These are phyloP conservation scores for Pomatorhinus ruficollis DNA, from an alignment of 2,113 vertebrate genomes.

Conservation along the genomic window DNA sequence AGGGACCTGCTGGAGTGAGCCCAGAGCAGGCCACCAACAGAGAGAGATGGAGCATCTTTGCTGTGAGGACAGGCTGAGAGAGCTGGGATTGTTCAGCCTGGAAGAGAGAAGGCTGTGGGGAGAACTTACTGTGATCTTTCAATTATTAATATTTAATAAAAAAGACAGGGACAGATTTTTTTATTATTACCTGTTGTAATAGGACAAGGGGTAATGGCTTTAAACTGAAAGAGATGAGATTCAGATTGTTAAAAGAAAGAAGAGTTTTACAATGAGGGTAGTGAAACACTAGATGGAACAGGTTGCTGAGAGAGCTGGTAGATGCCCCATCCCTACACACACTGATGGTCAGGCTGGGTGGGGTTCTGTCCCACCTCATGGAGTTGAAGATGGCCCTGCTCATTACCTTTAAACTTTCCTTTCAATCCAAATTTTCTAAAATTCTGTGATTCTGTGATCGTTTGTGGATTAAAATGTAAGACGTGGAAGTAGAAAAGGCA, in stretches of 20 bases:
- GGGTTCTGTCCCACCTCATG: background rate
- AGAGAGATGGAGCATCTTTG: accelerated
- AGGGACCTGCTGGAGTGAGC: accelerated
- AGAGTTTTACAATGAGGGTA: background rate
- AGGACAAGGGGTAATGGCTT: background rate
- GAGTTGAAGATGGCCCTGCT: background rate
- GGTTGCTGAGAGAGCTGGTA: background rate
- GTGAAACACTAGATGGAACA: background rate
- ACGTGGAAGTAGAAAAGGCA: background rate
- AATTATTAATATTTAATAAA: background rate
- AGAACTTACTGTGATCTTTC: background rate
- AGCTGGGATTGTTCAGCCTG: background rate
- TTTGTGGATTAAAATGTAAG: background rate
- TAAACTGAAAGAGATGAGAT: background rate
- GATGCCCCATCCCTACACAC: background rate
- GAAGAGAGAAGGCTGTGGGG: background rate
- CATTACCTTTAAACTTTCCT: background rate
- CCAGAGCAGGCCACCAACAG: accelerated
- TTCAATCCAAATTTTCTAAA: background rate
- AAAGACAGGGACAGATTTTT: background rate
- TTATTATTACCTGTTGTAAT: background rate
- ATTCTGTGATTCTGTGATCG: background rate
- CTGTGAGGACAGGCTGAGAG: background rate
- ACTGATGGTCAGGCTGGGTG: too few species aligned
- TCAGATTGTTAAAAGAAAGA: background rate